These are phyloP conservation scores for Chrysina gloriosa DNA, from an alignment of 2,888 invertebrate species.

Conservation along the genomic window DNA sequence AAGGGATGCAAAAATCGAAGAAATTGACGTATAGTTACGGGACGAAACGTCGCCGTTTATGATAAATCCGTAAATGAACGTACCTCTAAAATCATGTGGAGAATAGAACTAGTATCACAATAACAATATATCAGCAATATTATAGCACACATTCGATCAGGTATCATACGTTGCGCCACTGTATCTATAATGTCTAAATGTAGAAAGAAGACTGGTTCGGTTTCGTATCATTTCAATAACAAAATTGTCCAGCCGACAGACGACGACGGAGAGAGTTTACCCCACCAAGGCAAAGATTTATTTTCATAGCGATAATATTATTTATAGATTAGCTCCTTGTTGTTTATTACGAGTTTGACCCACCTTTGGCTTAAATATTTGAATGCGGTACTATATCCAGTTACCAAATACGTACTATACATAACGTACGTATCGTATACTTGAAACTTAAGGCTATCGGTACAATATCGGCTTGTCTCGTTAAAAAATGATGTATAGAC, in stretches of 20 bases:
- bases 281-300: conserved; percentile 40
- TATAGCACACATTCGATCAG: conserved; percentile 36
- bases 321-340: conserved; percentile 41
- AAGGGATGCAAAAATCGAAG: no score
- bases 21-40: no score
- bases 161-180: conserved; percentile 15
- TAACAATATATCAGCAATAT: conserved; percentile 32
- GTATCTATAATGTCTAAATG: conserved; percentile 28
- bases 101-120: conserved; percentile 31
- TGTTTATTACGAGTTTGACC: conserved; percentile 43
- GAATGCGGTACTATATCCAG: conserved; percentile 1
- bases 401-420: conserved; percentile 26
- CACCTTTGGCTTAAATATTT: conserved; percentile 43
- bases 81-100: conserved; percentile 25
- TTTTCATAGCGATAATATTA: conserved; percentile 40
- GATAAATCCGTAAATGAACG: no score
- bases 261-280: conserved; percentile 4
- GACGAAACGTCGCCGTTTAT: no score
- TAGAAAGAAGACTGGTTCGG: conserved; percentile 32
- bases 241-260: conserved; percentile 30
- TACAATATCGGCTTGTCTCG: no score
- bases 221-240: conserved; percentile 36
- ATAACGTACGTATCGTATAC: no score
- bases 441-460: no score
- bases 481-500: no score